Evolutionary conservation across 1,140 invertebrate genomes (phyloP).

Genomic region (Lasaia peninsularis): DNA sequence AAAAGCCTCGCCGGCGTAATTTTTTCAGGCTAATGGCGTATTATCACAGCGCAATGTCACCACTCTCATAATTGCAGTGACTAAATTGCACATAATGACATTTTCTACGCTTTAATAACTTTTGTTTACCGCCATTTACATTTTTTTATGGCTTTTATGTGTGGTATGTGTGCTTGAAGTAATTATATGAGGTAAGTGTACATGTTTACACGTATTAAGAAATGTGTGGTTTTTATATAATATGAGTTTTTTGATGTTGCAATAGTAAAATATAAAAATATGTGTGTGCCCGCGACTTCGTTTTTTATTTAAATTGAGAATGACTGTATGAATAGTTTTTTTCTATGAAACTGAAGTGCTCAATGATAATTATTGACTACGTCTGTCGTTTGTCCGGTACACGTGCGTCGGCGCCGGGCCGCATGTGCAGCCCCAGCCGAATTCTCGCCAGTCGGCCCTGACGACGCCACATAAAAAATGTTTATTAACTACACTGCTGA

Average conservation of each 20-base stretch:
- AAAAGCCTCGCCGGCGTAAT: no score
- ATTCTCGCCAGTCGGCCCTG: conserved; percentile 19
- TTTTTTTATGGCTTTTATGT: conserved; percentile 17
- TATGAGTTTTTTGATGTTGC: no score
- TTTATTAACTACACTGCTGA: conserved; percentile 13
- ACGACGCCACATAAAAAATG: neutral
- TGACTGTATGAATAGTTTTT: no score
- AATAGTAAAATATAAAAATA: no score
- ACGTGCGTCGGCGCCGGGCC: conserved; percentile 37
- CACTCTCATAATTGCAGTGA: conserved; percentile 44
- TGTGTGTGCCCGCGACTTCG: no score
- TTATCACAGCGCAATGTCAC: conserved; percentile 41
- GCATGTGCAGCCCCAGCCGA: conserved; percentile 46
- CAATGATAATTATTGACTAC: conserved; percentile 39
- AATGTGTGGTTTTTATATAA: no score
- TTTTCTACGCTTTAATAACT: conserved; percentile 17
- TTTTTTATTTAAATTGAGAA: no score
- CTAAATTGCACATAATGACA: conserved; percentile 46
- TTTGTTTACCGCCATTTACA: conserved; percentile 22
- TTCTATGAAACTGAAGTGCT: neutral
- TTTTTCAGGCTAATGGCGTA: conserved; percentile 23
- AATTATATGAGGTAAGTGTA: neutral
- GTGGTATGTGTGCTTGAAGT: conserved; percentile 4
- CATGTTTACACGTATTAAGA: neutral
- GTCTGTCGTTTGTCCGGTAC: conserved; percentile 41